Percentiles rank a stretch among this genome's conserved stretches.
Conservation (phyloP, 2,797 vertebrate species). For the Sphenopsis melanotis region DNA sequence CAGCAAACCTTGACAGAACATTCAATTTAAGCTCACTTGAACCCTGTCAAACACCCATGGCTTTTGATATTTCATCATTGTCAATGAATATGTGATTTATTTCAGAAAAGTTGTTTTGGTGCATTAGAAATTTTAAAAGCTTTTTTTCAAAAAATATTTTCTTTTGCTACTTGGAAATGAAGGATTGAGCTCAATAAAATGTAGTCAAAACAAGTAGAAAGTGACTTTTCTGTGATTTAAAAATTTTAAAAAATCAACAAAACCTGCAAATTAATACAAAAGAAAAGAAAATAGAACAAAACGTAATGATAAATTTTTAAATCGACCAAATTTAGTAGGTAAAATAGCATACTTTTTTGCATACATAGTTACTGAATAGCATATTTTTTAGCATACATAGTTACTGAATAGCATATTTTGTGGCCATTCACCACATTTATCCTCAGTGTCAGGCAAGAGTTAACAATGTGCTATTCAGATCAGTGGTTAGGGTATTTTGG, state of each 20-base stretch:
- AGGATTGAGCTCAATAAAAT: background rate
- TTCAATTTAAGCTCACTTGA: background rate
- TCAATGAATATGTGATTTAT: background rate
- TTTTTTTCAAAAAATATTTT: background rate
- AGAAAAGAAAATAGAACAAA: background rate
- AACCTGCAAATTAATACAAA: accelerated
- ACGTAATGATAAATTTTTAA: accelerated
- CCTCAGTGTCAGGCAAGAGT: background rate
- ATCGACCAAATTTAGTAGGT: background rate
- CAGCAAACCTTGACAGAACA: background rate
- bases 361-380: background rate
- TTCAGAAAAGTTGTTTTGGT: background rate
- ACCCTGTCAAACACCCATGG: background rate
- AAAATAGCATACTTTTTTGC: no score
- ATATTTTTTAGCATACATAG: no score
- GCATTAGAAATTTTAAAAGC: background rate
- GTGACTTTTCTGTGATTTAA: background rate
- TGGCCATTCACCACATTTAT: background rate
- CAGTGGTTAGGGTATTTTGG: background rate
- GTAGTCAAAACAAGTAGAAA: background rate
- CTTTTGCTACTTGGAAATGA: background rate
- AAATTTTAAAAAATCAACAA: background rate
- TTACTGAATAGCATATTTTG: background rate
- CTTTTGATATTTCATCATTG: background rate
- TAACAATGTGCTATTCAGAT: background rate